These are phyloP conservation scores for Forbesichthys papilliferus DNA, from an alignment of 2,113 vertebrate species.

Conservation along the genomic window DNA sequence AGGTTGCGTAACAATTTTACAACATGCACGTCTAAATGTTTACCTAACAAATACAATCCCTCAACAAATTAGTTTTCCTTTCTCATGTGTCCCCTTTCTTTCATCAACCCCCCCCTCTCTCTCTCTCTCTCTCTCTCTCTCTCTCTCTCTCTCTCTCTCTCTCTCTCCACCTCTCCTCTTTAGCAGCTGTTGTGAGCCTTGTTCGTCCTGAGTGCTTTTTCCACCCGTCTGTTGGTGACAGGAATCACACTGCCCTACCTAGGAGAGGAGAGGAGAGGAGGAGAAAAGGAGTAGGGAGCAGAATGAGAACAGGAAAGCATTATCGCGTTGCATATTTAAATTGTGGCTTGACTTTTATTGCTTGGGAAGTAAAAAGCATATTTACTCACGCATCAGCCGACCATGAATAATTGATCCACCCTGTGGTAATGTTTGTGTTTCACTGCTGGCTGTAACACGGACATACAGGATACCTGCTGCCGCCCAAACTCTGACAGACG, in stretches of 20 bases:
- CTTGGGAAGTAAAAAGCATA: background rate
- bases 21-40: background rate
- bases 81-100: background rate
- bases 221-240: slow-evolving; percentile 65
- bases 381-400: slow-evolving; percentile 35
- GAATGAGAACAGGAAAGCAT: background rate
- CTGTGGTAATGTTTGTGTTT: slow-evolving; percentile 51
- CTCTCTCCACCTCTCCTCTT: slow-evolving; percentile 32
- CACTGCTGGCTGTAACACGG: slow-evolving; percentile 27
- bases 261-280: slow-evolving; percentile 1
- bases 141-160: background rate
- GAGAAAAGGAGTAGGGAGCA: background rate
- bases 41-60: background rate
- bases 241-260: slow-evolving; percentile 46
- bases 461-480: slow-evolving; percentile 27
- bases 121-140: background rate
- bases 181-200: slow-evolving; percentile 56
- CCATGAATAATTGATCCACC: slow-evolving; percentile 62
- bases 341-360: background rate
- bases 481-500: too few relatives aligned
- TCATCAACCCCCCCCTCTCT: background rate
- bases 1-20: background rate
- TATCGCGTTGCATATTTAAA: background rate
- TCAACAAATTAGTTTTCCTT: too few relatives aligned
- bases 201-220: slow-evolving; percentile 61